phyloP scores from a whole-genome alignment of 2,113 vertebrate genomes.

The Anolis sagrei region DNA sequence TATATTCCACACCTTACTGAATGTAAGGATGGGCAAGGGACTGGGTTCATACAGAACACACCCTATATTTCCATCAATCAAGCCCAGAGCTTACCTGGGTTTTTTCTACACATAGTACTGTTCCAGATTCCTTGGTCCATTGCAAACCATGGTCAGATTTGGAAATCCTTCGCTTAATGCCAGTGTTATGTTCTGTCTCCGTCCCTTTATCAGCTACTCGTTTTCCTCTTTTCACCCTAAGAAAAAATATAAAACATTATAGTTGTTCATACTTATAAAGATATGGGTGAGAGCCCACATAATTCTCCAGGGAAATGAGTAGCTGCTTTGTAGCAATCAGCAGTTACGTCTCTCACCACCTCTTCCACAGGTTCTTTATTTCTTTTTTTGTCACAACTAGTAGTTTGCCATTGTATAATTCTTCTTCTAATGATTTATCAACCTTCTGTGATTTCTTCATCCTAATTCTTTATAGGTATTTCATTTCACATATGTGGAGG shows the following conservation, averaged over 20 bases:
- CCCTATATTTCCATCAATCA: neutral
- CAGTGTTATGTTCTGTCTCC: constrained; percentile 63
- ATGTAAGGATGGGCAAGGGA: too few species aligned
- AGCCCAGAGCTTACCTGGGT: constrained; percentile 69
- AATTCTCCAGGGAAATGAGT: too few species aligned
- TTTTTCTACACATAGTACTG: constrained; percentile 71
- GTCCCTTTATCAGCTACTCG: constrained; percentile 74
- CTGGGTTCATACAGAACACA: neutral
- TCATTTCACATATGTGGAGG: too few species aligned
- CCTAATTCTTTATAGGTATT: too few species aligned
- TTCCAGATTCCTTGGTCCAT: constrained; percentile 67
- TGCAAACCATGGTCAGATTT: constrained; percentile 68
- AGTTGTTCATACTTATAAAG: constrained; percentile 10
- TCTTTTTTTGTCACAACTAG: too few species aligned
- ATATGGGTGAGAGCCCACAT: neutral
- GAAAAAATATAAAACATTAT: constrained; percentile 49
- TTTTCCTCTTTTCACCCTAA: constrained; percentile 67
- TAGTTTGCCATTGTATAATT: too few species aligned
- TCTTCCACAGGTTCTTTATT: too few species aligned
- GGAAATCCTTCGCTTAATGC: constrained; percentile 59
- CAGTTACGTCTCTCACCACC: too few species aligned
- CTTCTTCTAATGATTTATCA: too few species aligned
- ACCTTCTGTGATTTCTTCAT: too few species aligned
- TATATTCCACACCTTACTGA: neutral
- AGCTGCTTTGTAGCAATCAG: too few species aligned